Percentiles rank a stretch among this genome's conserved stretches.
Evolutionary conservation across 2,113 vertebrate species (phyloP).

Genomic region (Hippopotamus amphibius): DNA sequence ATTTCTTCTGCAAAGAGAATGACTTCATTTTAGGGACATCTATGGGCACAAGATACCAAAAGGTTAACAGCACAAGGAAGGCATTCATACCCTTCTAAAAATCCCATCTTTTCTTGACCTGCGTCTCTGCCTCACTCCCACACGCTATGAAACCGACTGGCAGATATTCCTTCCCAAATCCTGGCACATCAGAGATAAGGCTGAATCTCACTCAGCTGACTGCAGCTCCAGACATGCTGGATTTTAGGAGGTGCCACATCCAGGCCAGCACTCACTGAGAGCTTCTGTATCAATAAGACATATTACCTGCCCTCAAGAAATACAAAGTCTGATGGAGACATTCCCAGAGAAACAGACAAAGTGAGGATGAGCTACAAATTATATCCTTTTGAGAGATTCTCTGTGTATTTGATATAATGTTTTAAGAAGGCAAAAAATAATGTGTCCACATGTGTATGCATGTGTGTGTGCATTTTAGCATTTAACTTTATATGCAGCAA

Average conservation of each 20-base stretch:
- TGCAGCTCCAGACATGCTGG: not conserved
- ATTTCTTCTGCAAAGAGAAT: not conserved
- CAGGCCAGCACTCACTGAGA: not conserved
- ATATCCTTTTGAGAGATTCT: not conserved
- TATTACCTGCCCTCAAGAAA: not conserved
- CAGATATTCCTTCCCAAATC: not conserved
- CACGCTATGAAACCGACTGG: not conserved
- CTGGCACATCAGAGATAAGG: not conserved
- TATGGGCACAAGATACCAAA: not conserved
- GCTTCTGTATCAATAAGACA: not conserved
- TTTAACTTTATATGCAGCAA: not conserved
- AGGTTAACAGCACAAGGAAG: not conserved
- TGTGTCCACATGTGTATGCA: not conserved
- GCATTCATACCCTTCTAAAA: not conserved
- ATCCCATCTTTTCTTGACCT: not conserved
- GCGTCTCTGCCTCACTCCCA: not conserved
- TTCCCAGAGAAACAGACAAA: not conserved
- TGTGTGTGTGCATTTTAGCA: not conserved
- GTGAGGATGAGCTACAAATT: not conserved
- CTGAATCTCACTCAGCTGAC: not conserved
- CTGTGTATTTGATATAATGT: not conserved
- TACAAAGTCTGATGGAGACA: not conserved
- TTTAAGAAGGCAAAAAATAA: not conserved
- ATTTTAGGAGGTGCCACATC: not conserved
- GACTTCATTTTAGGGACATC: not conserved